These are phyloP conservation scores for Lycopodina hypogea DNA, from an alignment of 37 sponge, comb jelly and placozoan species.

Conservation along the genomic window DNA sequence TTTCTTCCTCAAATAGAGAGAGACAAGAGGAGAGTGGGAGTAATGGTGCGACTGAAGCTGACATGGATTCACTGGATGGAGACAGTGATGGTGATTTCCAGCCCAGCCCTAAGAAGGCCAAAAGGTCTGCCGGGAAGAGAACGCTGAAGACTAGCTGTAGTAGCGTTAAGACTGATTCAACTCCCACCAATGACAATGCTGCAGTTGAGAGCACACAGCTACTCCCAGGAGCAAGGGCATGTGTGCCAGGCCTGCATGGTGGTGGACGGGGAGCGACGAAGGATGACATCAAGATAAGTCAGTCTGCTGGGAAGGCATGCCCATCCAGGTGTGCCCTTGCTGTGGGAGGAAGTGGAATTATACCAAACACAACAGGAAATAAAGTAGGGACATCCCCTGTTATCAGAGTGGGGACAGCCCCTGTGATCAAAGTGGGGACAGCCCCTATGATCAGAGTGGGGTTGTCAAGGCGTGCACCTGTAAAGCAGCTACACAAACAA, in stretches of 20 bases:
- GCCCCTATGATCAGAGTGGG: slow-evolving; percentile 45
- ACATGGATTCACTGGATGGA: neutral
- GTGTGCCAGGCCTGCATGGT: neutral
- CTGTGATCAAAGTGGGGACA: neutral
- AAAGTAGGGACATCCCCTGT: neutral
- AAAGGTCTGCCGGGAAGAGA: neutral
- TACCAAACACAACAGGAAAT: too few species aligned
- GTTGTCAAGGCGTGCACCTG: slow-evolving; percentile 41
- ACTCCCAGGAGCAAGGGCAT: neutral
- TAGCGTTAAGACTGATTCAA: neutral
- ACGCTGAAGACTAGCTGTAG: neutral
- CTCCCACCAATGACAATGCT: neutral
- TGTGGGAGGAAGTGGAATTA: neutral
- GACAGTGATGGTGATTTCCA: slow-evolving; percentile 29
- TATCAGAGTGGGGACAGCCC: neutral
- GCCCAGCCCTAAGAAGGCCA: neutral
- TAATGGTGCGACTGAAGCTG: neutral
- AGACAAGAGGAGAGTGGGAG: neutral
- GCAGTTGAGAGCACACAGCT: neutral
- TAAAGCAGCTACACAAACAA: slow-evolving; percentile 47
- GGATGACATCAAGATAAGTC: neutral
- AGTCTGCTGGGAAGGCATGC: neutral
- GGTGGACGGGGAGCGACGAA: neutral
- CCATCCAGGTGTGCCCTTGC: neutral
- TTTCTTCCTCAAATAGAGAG: neutral